Base-by-base conservation (phyloP, 2,113 vertebrate genomes). In the Anguilla japonica region DNA sequence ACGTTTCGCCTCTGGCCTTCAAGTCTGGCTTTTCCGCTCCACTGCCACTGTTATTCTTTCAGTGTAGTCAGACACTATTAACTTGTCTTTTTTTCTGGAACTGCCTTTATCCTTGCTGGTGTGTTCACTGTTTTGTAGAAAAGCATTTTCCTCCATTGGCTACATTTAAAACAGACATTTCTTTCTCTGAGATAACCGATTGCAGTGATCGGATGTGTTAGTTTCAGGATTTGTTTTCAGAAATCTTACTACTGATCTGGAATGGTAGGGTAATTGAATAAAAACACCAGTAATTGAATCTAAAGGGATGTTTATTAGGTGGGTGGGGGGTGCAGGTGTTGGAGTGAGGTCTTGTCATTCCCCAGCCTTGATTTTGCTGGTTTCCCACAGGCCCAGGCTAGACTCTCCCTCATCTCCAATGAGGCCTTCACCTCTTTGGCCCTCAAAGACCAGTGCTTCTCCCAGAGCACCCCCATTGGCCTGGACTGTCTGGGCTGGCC, bases 401-500 rank as follows among this genome's bases (percentile, higher is more conserved):
- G 90, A 88, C 87, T 87, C 81, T 91, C 90, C 22, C 11, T 91
- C 63, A 71, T 80, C 0, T 93, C 95, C 82, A 85, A 92, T 79
- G 89, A 93, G 87, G 90, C 91, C 91, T 93, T 93, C 84, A 91
- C 92, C 80, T 89, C 92, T 34, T 89, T 93, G 60, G 90, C 91
- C 0, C 89, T 95, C 90, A 96, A 94, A 83, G 92, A 93, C 63
- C 93, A 92, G 6, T 88, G 90, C 0, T 94, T 96, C 91, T 97
- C 96, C 78, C 95, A 95, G 92, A 97, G 96, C 89, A 96, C 95
- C n/a, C 96, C 96, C 0, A 92, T 89, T 9, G 94, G 94, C 82
- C 89, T 97, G 83, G 93, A 97, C 91, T 93, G 90, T 0, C 2
- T 94, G 85, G 93, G 94, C 88, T 93, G 96, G 92, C 93, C 90